Conservation (phyloP, 2,888 invertebrate genomes). For the Lasioglossum marginatum region DNA sequence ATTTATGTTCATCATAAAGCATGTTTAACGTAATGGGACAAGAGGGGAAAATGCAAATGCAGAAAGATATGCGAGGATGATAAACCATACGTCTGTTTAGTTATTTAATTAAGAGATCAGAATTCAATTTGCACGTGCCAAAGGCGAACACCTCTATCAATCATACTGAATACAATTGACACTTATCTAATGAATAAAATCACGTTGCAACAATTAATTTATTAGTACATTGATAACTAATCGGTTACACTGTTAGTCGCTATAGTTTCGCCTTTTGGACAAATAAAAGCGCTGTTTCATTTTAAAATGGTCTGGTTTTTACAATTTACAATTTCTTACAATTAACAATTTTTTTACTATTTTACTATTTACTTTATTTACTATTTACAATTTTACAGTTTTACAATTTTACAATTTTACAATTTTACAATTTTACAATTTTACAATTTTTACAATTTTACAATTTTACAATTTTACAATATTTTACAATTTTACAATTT, state of each 20-base stretch:
- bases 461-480: no score
- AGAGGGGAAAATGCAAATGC: neutral
- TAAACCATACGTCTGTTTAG: neutral
- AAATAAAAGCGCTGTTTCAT: no score
- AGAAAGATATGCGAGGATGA: neutral
- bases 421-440: no score
- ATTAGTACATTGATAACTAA: no score
- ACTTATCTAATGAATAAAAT: neutral
- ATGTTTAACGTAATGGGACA: neutral
- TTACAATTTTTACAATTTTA: no score
- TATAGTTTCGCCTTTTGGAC: neutral
- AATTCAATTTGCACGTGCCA: neutral
- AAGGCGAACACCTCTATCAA: neutral
- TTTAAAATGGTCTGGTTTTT: no score
- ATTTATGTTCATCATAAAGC: neutral
- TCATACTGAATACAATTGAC: neutral
- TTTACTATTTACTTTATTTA: no score
- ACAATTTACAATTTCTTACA: no score
- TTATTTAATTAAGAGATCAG: conserved; percentile 1
- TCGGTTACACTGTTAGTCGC: neutral
- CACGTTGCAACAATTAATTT: neutral
- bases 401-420: no score
- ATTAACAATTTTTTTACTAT: no score
- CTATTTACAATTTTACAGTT: no score
- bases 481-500: no score